Evolutionary conservation across 1,140 invertebrate genomes (phyloP), one percentile per base, ranked within the genome.

Genomic region (Lepeophtheirus salmonis): DNA sequence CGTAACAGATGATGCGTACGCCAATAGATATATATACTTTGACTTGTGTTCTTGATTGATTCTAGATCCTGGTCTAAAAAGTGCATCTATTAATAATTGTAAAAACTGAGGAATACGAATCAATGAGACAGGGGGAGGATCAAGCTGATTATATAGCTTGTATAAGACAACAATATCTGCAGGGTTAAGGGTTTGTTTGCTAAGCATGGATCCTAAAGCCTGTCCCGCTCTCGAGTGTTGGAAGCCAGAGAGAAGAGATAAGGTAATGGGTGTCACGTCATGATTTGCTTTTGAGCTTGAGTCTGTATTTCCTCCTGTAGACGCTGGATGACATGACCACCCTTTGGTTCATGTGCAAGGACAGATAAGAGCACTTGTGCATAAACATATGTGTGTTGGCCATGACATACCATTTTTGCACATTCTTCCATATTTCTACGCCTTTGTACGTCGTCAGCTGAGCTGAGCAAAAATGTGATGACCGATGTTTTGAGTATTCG

Each of bases 351-450:
- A 72, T 89, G 83, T n/a, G 89, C 80, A 53, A 97, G 73, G 54
- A 92, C 84, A 68, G 95, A 86, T 61, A 97, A 81, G 50, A 97
- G 76, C 0, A 96, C 84, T 78, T 97, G 91, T 66, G 88, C 92
- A 69, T 97, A 97, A 2, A 97, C 84, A 74, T 95, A 97, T 0
- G 92, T 97, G 68, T 97, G 94, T 71, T 97, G 92, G 17, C 91
- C 90, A 71, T 97, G 91, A 68, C 92, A 97, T 1, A 96, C 90
- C 89, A 97, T 96, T 82, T 92, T 89, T 18, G 89, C 89, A 78
- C 91, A 94, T 72, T 97, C 91, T 70, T 84, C 81, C 53, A 94
- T 84, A n/a, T n/a, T n/a, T n/a, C n/a, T n/a, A 70, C 83, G 85
- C 62, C 83, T 87, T 64, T 90, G 83, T 75, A 89, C 82, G 61